Conservation (phyloP, 2,888 invertebrate genomes). For the Idaea dimidiata region DNA sequence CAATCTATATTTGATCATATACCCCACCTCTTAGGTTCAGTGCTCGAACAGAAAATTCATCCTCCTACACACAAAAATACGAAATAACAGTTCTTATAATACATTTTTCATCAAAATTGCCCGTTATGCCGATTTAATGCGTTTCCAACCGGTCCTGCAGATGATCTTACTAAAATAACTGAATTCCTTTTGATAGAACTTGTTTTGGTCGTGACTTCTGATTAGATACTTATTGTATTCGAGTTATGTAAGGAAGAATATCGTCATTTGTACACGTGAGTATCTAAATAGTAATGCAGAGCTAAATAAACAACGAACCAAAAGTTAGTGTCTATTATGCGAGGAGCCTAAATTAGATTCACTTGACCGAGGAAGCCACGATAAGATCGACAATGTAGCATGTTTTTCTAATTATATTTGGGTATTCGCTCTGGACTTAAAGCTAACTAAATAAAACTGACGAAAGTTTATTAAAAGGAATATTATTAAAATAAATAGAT, state of each 20-base stretch:
- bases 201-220: not conserved
- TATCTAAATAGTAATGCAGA: no score
- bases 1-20: conserved; percentile 1
- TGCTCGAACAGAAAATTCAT: conserved; percentile 6
- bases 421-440: no score
- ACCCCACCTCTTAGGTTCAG: conserved; percentile 1
- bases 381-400: no score
- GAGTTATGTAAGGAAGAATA: not conserved
- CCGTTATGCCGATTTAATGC: conserved; percentile 10
- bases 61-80: conserved; percentile 19
- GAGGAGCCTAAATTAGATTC: no score
- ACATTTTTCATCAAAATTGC: conserved; percentile 11
- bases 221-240: not conserved
- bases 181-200: not conserved
- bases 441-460: no score
- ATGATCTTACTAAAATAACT: not conserved
- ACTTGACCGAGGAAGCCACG: no score
- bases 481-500: no score
- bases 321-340: no score
- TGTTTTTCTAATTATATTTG: no score
- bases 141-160: conserved; percentile 14
- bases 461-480: no score
- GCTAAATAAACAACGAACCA: no score
- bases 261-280: not conserved
- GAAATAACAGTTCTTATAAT: conserved; percentile 19